A percentile compares a stretch with the other conserved stretches of the same genome.
Evolutionary conservation across 2,113 vertebrate species (phyloP).

Genomic region (Cryptoleucopteryx plumbea): DNA sequence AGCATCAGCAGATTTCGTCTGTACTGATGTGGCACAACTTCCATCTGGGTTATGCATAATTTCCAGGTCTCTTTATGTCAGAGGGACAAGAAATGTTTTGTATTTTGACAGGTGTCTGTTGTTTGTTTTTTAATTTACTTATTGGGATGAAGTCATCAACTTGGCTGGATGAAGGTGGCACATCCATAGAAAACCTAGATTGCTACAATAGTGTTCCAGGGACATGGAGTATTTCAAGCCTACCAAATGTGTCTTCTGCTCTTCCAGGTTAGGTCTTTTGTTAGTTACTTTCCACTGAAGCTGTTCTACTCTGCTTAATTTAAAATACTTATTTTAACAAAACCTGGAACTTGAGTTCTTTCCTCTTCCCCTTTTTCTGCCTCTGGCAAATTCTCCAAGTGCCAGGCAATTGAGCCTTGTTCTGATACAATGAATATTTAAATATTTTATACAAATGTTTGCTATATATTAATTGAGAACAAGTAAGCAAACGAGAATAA

Average conservation of each 20-base stretch:
- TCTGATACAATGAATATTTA: constrained; percentile 37
- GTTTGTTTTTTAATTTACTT: background rate
- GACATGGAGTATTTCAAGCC: background rate
- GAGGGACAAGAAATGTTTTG: background rate
- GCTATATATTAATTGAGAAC: constrained; percentile 28
- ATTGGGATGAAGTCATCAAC: background rate
- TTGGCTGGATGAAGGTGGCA: background rate
- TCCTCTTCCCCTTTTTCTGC: background rate
- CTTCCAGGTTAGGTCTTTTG: background rate
- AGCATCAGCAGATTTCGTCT: background rate
- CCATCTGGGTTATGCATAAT: background rate
- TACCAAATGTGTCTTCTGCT: background rate
- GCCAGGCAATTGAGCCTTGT: background rate
- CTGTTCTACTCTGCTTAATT: background rate
- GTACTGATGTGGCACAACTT: background rate
- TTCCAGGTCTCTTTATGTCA: background rate
- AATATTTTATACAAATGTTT: constrained; percentile 47
- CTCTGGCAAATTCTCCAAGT: background rate
- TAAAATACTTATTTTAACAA: background rate
- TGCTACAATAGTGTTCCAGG: background rate
- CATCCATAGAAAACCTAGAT: background rate
- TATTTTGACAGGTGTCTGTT: background rate
- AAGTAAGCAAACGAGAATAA: constrained; percentile 26
- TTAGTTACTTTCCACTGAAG: background rate
- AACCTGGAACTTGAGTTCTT: background rate